Percentiles rank a stretch among this genome's conserved stretches.
Conservation (phyloP, 2,113 vertebrate species). For the Leptosomus discolor region DNA sequence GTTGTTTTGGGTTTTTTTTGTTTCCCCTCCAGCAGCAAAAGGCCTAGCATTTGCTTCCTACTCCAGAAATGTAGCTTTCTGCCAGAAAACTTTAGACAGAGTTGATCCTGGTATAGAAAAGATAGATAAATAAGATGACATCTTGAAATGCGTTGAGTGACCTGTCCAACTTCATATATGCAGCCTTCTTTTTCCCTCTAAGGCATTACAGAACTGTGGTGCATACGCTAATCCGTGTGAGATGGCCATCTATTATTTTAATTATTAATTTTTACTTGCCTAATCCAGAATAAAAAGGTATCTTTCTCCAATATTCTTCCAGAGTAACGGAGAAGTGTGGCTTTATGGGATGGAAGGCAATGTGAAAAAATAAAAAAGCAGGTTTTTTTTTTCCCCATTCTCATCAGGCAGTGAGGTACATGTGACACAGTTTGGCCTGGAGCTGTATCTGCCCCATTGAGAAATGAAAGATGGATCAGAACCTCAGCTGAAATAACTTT, state of each 20-base stretch:
- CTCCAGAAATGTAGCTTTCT: not conserved
- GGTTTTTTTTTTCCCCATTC: accelerated
- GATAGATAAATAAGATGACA: not conserved
- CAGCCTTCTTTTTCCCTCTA: not conserved
- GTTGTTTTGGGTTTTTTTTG: not conserved
- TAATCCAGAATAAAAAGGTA: not conserved
- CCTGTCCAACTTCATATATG: not conserved
- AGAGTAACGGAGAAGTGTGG: not conserved
- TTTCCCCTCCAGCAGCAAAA: not conserved
- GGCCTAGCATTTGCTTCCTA: not conserved
- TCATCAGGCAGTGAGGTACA: not conserved
- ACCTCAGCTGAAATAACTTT: not conserved
- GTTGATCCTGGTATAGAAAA: not conserved
- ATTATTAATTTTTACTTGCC: not conserved
- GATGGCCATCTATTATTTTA: not conserved
- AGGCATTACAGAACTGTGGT: not conserved
- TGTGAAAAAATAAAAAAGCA: not conserved
- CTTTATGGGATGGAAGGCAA: not conserved
- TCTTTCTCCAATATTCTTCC: not conserved
- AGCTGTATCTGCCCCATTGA: not conserved
- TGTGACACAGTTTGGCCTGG: not conserved
- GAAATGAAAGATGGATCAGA: not conserved
- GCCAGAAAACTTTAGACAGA: not conserved
- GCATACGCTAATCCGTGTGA: not conserved
- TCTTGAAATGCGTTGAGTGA: not conserved